Conservation (phyloP, 2,888 invertebrate genomes). For the Pycnomerus fuliginosus region DNA sequence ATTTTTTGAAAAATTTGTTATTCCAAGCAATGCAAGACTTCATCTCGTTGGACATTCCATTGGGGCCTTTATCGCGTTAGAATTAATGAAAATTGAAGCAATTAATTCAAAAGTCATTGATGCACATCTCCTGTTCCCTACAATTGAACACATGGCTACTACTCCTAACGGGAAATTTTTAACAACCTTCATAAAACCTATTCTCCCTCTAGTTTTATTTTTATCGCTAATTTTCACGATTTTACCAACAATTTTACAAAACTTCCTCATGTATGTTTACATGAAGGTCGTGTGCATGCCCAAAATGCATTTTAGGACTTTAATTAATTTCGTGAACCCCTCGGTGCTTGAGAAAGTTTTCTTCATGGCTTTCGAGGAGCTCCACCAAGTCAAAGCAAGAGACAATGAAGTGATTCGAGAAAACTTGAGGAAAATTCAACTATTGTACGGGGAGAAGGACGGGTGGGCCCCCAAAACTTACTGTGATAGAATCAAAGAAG, state of each 20-base stretch:
- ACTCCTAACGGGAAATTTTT: slow-evolving; percentile 72
- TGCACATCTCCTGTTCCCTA: slow-evolving; percentile 80
- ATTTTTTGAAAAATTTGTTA: slow-evolving; percentile 72
- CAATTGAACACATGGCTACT: slow-evolving; percentile 78
- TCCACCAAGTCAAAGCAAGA: slow-evolving; percentile 69
- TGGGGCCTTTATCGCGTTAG: slow-evolving; percentile 80
- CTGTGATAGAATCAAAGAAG: slow-evolving; percentile 63
- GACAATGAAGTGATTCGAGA: slow-evolving; percentile 63
- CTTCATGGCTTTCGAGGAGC: slow-evolving; percentile 75
- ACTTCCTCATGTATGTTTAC: slow-evolving; percentile 58
- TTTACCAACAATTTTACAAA: slow-evolving; percentile 59
- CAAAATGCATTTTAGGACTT: slow-evolving; percentile 53
- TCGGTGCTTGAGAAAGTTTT: slow-evolving; percentile 64
- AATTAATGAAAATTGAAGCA: slow-evolving; percentile 63
- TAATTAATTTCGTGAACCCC: slow-evolving; percentile 61
- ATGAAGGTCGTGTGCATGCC: slow-evolving; percentile 59
- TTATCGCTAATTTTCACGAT: slow-evolving; percentile 55
- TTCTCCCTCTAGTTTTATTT: slow-evolving; percentile 53
- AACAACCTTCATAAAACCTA: slow-evolving; percentile 61
- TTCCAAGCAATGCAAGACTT: slow-evolving; percentile 71
- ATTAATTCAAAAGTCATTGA: slow-evolving; percentile 61
- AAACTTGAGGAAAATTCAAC: slow-evolving; percentile 65
- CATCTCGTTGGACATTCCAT: slow-evolving; percentile 90
- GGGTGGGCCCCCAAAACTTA: slow-evolving; percentile 80
- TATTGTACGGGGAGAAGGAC: slow-evolving; percentile 79